A percentile compares a stretch with the other conserved stretches of the same genome.
These are phyloP conservation scores for Phataginus tetradactyla DNA, from an alignment of 2,797 vertebrate genomes.

Conservation along the genomic window DNA sequence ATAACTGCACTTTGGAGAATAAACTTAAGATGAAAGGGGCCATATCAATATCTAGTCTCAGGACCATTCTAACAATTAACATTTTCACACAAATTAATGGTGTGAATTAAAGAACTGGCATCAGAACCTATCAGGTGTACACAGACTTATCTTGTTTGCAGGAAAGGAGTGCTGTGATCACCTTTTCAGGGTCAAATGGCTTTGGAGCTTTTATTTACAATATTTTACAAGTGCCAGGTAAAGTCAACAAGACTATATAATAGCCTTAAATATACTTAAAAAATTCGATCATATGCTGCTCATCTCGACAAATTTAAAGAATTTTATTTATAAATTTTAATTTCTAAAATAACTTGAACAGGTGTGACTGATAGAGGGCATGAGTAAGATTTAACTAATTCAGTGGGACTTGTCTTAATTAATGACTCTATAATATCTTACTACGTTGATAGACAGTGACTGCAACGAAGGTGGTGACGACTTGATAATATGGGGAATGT, in stretches of 20 bases:
- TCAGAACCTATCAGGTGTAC: constrained; percentile 27
- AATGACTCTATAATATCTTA: no score
- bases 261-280: neutral
- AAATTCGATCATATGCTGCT: neutral
- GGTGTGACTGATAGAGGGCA: neutral
- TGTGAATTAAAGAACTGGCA: neutral
- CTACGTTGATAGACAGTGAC: no score
- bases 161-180: neutral
- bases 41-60: constrained; percentile 9
- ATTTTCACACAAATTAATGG: constrained; percentile 23
- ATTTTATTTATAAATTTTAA: neutral
- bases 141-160: constrained; percentile 63
- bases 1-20: constrained; percentile 47
- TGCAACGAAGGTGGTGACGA: no score
- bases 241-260: neutral
- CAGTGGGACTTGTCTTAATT: neutral
- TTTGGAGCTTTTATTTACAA: constrained; percentile 45
- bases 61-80: constrained; percentile 1
- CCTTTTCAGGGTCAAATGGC: constrained; percentile 27
- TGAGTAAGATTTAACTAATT: neutral
- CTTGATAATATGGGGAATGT: no score
- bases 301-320: neutral
- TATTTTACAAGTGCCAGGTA: constrained; percentile 4
- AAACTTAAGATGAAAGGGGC: constrained; percentile 63
- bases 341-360: constrained; percentile 36